Conservation (phyloP, 2,888 invertebrate species). For the Tipula confusa region DNA sequence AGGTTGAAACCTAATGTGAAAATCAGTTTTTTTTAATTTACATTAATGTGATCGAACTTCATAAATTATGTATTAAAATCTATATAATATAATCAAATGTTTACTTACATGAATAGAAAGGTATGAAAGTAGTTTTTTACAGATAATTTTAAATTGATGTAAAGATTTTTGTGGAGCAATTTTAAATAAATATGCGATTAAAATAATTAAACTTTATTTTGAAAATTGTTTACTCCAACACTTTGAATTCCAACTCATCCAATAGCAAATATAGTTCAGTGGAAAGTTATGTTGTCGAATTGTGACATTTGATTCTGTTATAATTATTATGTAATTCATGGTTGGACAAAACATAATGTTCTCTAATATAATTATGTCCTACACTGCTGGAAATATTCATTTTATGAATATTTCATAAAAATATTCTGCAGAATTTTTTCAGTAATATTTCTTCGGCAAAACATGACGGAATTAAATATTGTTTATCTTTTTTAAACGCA, state of each 20-base stretch:
- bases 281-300: neutral
- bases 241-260: slow-evolving; percentile 32
- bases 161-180: neutral
- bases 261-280: neutral
- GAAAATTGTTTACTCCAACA: slow-evolving; percentile 27
- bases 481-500: too few species aligned
- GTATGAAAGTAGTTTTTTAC: neutral
- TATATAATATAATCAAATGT: neutral
- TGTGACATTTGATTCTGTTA: neutral
- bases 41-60: neutral
- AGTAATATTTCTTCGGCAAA: too few species aligned
- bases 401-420: too few species aligned
- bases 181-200: neutral
- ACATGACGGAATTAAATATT: too few species aligned
- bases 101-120: neutral
- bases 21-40: neutral
- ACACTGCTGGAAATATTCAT: too few species aligned
- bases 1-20: neutral
- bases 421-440: too few species aligned
- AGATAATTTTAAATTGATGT: neutral
- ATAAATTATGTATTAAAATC: neutral
- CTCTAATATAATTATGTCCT: neutral
- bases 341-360: neutral
- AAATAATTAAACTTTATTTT: neutral
- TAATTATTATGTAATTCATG: neutral